Evolutionary conservation across 2,797 vertebrate species (phyloP), one percentile per base, ranked within the genome.

Genomic region (Craterocephalus amniculus): DNA sequence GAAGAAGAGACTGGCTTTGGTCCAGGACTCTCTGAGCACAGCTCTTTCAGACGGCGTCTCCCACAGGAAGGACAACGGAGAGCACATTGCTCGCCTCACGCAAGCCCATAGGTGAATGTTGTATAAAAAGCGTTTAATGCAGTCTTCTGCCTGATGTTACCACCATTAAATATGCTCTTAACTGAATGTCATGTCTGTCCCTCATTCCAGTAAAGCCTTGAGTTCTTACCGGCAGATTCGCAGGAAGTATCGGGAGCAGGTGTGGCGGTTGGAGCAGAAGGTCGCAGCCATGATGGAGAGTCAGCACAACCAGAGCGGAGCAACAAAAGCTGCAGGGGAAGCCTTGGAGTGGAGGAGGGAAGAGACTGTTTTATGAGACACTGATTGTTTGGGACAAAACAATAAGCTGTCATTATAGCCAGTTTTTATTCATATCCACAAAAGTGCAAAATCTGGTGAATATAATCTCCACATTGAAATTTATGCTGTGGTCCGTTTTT

Each of bases 191-290:
- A 1, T 66, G 20, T 14, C 18, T 73, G 24, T 36, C 59, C 63
- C 63, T 13, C 24, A 0, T 76, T 74, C 0, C 91, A 98, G 97
- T 9, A 93, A 95, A 79, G 93, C 95, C 73, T 81, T 95, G 72
- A 91, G 91, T 57, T 93, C 94, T 0, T 96, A 96, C 88, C 89
- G 94, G 29, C 94, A 91, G 29, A 92, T 96, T 51, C 94, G 95
- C 29, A 93, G 89, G 73, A 98, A 96, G 84, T 96, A 96, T 76
- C 93, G 95, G 1, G 94, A 95, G 72, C 97, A 97, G 80, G 88
- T 93, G 78, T 92, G 89, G 92, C 88, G 85, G 70, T 85, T 98
- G 90, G 95, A 97, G 85, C 90, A 87, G 69, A 96, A 94, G 88
- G 76, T 94, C 36, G 80, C 76, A 0, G 87, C 89, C 29, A 91